Percentiles rank a stretch among this genome's conserved stretches.
These are phyloP conservation scores for Cheracebus regulus DNA, from an alignment of 2,797 vertebrate species.

Conservation along the genomic window DNA sequence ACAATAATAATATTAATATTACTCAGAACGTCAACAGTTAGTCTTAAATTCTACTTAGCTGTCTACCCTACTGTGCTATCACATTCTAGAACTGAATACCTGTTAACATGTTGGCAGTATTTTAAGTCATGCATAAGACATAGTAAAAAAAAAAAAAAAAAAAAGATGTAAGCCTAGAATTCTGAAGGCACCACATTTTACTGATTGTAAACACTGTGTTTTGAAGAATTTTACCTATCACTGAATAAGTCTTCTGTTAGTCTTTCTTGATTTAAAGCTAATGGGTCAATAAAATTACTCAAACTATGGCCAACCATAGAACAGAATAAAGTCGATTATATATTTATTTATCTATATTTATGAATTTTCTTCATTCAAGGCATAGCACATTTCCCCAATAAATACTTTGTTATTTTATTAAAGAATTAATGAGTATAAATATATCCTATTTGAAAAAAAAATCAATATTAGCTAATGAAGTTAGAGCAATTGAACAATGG, in stretches of 20 bases:
- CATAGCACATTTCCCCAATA: background rate
- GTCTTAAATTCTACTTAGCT: background rate
- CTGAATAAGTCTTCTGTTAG: background rate
- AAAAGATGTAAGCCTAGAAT: background rate
- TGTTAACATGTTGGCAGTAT: background rate
- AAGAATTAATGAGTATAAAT: background rate
- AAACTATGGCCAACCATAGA: background rate
- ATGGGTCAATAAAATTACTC: background rate
- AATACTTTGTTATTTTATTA: background rate
- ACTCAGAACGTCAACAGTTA: background rate
- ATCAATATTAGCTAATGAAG: slow-evolving; percentile 4
- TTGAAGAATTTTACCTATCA: background rate
- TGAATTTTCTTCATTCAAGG: background rate
- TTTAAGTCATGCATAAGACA: background rate
- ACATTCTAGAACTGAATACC: background rate
- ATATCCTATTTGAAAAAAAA: background rate
- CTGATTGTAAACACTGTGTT: background rate
- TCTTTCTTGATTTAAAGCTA: background rate
- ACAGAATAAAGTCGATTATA: background rate
- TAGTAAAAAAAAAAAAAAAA: background rate
- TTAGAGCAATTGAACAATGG: background rate
- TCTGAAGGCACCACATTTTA: background rate
- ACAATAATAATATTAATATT: background rate
- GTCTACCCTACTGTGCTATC: background rate
- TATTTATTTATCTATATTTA: background rate